Evolutionary conservation across 2,888 invertebrate species (phyloP).

Genomic region (Epirrita christyi): DNA sequence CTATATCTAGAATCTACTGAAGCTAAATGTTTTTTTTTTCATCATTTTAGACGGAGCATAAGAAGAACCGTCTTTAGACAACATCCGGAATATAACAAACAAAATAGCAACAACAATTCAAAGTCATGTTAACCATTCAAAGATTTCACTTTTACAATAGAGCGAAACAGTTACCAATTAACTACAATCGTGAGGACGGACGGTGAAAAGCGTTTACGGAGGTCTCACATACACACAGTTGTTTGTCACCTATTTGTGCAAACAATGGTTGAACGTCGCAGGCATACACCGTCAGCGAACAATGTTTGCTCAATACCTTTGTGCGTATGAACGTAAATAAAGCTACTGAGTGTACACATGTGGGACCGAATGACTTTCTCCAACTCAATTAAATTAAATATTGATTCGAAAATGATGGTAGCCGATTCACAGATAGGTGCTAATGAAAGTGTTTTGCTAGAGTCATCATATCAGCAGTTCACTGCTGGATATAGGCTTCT

Average conservation of each 20-base stretch:
- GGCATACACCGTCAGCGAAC: slow-evolving; percentile 37
- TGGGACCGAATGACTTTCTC: slow-evolving; percentile 31
- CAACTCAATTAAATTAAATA: slow-evolving; percentile 23
- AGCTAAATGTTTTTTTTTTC: no score
- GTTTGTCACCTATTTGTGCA: slow-evolving; percentile 63
- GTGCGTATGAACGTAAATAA: slow-evolving; percentile 21
- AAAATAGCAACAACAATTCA: slow-evolving; percentile 10
- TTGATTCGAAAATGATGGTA: slow-evolving; percentile 28
- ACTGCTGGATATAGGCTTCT: no score
- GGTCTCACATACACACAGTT: slow-evolving; percentile 49
- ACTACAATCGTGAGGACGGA: slow-evolving; percentile 55
- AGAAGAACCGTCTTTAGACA: background rate
- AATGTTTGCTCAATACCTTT: slow-evolving; percentile 53
- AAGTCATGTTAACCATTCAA: slow-evolving; percentile 44
- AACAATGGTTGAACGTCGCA: slow-evolving; percentile 58
- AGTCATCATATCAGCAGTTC: no score
- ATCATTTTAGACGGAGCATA: no score
- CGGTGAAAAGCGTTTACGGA: slow-evolving; percentile 59
- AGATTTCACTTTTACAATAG: slow-evolving; percentile 69
- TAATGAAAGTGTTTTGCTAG: slow-evolving; percentile 18
- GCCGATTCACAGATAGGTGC: slow-evolving; percentile 9
- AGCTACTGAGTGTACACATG: slow-evolving; percentile 22
- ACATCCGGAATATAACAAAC: slow-evolving; percentile 1
- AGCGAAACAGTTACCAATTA: slow-evolving; percentile 58
- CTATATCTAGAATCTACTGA: no score